Percentiles rank a stretch among this genome's conserved stretches.
phyloP scores from a whole-genome alignment of 2,797 vertebrate genomes.

The Australoheros facetus region DNA sequence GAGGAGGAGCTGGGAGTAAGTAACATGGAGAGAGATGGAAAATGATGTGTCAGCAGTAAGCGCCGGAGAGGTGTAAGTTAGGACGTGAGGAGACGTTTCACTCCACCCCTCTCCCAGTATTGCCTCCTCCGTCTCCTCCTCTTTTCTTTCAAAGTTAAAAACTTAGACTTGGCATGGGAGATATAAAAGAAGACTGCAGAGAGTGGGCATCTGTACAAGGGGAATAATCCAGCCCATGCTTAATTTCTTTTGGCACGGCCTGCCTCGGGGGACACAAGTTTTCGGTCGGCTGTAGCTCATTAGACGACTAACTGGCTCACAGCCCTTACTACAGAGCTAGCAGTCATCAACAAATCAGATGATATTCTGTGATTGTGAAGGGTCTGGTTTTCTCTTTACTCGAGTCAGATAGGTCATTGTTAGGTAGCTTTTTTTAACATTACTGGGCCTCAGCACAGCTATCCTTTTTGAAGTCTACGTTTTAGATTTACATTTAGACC shows the following conservation, averaged over 20 bases:
- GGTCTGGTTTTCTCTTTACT: slow-evolving; percentile 23
- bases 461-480: slow-evolving; percentile 29
- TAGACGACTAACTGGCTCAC: slow-evolving; percentile 67
- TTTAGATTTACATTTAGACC: slow-evolving; percentile 49
- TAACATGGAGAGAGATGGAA: slow-evolving; percentile 63
- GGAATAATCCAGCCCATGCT: slow-evolving; percentile 70
- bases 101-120: slow-evolving; percentile 51
- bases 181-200: slow-evolving; percentile 64
- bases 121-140: slow-evolving; percentile 57
- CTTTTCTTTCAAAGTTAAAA: slow-evolving; percentile 63
- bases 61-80: slow-evolving; percentile 67
- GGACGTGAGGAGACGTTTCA: slow-evolving; percentile 71
- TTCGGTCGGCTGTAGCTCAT: slow-evolving; percentile 66
- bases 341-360: slow-evolving; percentile 56
- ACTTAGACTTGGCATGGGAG: slow-evolving; percentile 38
- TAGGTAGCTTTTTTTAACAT: slow-evolving; percentile 22
- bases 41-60: slow-evolving; percentile 77
- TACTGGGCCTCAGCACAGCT: not conserved
- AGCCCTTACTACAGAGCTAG: slow-evolving; percentile 57
- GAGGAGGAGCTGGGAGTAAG: slow-evolving; percentile 61
- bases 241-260: slow-evolving; percentile 68
- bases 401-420: slow-evolving; percentile 21
- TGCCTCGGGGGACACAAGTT: slow-evolving; percentile 64
- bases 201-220: slow-evolving; percentile 67
- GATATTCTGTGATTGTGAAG: slow-evolving; percentile 38